These are phyloP conservation scores for Eupleurogrammus muticus DNA, from an alignment of 2,797 vertebrate genomes.

Conservation along the genomic window DNA sequence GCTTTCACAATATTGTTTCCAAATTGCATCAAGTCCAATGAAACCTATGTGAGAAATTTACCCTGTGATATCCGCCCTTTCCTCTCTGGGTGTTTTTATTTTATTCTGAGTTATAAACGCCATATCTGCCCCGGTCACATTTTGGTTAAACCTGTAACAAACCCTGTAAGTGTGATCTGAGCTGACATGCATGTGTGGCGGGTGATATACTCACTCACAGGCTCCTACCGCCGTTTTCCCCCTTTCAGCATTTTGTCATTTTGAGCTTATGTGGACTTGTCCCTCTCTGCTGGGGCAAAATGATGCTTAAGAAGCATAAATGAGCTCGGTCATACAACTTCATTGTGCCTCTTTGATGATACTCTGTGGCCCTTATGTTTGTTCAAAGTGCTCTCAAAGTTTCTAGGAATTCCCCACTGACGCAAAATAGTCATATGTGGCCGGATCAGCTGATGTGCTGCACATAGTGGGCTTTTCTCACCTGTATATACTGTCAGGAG, in stretches of 20 bases:
- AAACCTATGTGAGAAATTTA: background rate
- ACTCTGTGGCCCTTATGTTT: slow-evolving; percentile 84
- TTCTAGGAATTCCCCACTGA: slow-evolving; percentile 85
- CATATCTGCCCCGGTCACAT: background rate
- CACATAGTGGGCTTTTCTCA: slow-evolving; percentile 58
- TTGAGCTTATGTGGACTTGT: slow-evolving; percentile 85
- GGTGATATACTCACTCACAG: slow-evolving; percentile 72
- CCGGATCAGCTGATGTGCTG: slow-evolving; percentile 71
- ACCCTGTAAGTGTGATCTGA: background rate
- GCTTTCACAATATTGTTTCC: slow-evolving; percentile 34
- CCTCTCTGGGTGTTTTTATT: background rate
- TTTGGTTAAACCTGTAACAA: background rate
- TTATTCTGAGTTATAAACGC: background rate
- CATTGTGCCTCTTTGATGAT: slow-evolving; percentile 87
- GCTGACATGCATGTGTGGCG: slow-evolving; percentile 7
- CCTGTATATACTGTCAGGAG: slow-evolving; percentile 51
- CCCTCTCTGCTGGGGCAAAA: slow-evolving; percentile 83
- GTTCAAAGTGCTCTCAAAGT: slow-evolving; percentile 88
- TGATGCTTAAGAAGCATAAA: slow-evolving; percentile 89
- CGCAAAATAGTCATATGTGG: slow-evolving; percentile 79
- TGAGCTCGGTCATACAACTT: slow-evolving; percentile 85
- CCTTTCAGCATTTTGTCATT: slow-evolving; percentile 76
- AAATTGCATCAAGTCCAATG: slow-evolving; percentile 39
- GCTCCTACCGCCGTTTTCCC: slow-evolving; percentile 50
- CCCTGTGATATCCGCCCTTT: background rate